A percentile compares a stretch with the other conserved stretches of the same genome.
Evolutionary conservation across 2,113 vertebrate species (phyloP).

Genomic region (Malaclemys terrapin): DNA sequence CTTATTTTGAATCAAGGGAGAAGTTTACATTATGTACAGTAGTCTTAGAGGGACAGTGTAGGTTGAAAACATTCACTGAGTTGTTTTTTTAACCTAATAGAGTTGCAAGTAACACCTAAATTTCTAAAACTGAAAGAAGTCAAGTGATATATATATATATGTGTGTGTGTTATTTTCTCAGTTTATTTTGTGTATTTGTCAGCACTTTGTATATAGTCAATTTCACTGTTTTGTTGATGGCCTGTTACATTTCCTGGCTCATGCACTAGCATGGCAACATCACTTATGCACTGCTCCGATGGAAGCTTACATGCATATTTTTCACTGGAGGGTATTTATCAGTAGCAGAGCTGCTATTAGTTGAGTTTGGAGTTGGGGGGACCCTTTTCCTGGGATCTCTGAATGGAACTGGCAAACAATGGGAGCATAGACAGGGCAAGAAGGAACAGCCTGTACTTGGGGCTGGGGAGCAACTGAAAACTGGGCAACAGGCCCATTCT

Average conservation of each 20-base stretch:
- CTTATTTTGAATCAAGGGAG: neutral
- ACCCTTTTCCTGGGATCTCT: neutral
- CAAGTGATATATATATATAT: too few species aligned
- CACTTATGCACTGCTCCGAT: neutral
- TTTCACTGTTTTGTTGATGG: neutral
- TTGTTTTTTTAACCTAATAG: neutral
- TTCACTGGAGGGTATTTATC: neutral
- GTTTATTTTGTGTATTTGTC: neutral
- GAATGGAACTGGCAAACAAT: neutral
- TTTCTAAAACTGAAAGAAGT: neutral
- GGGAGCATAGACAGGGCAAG: neutral
- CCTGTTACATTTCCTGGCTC: neutral
- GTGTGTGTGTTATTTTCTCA: neutral
- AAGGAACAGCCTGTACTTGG: neutral
- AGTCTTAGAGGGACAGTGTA: neutral
- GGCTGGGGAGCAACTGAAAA: neutral
- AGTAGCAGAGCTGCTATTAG: neutral
- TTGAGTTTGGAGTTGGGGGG: neutral
- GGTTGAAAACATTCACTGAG: neutral
- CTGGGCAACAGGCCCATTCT: neutral
- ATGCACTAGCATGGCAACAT: neutral
- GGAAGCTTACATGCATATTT: neutral
- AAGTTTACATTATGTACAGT: neutral
- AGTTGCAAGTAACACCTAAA: neutral
- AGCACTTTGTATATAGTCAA: neutral